A percentile compares a stretch with the other conserved stretches of the same genome.
Evolutionary conservation across 2,113 vertebrate genomes (phyloP).

Genomic region (Camelus dromedarius): DNA sequence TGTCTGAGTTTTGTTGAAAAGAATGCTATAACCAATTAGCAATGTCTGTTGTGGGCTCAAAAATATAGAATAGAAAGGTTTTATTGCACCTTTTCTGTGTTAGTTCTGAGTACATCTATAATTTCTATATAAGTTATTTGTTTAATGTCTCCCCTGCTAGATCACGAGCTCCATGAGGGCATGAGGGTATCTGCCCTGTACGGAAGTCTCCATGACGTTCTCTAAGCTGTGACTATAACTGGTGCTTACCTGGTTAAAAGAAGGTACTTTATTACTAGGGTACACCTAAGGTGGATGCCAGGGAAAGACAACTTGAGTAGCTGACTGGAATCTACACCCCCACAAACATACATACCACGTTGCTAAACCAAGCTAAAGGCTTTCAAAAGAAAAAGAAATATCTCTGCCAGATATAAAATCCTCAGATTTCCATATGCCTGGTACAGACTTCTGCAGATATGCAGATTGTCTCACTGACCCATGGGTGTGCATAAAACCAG

Average conservation of each 20-base stretch:
- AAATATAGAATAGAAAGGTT: background rate
- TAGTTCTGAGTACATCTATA: background rate
- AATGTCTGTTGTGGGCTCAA: background rate
- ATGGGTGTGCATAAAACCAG: background rate
- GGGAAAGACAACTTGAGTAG: background rate
- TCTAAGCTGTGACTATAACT: background rate
- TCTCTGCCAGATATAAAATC: background rate
- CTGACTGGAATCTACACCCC: background rate
- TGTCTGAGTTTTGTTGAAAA: slow-evolving; percentile 49
- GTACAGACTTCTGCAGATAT: background rate
- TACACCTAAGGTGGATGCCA: background rate
- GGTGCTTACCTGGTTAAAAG: background rate
- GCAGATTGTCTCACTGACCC: background rate
- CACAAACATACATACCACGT: background rate
- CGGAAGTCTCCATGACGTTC: background rate
- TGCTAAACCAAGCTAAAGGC: background rate
- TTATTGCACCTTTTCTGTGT: background rate
- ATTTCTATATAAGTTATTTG: background rate
- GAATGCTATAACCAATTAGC: background rate
- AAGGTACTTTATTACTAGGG: background rate
- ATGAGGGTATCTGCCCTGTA: background rate
- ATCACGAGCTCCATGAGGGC: background rate
- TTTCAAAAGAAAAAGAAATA: background rate
- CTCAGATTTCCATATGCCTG: background rate
- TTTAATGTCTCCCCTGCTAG: background rate